Percentiles rank a stretch among this genome's conserved stretches.
Evolutionary conservation across 2,797 vertebrate species (phyloP).

Genomic region (Orientallactaga sibirica): DNA sequence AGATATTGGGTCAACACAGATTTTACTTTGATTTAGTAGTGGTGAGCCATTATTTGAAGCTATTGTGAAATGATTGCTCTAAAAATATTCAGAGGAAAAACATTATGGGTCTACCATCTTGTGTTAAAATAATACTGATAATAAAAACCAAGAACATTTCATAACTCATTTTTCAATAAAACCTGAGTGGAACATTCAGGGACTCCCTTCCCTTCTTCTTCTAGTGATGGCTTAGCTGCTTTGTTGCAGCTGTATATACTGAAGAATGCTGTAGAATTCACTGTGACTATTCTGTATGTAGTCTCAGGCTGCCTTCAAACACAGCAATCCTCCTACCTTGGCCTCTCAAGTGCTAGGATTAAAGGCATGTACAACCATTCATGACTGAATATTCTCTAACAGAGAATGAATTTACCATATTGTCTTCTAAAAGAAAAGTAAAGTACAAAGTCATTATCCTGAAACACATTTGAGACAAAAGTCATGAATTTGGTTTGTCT

Average conservation of each 20-base stretch:
- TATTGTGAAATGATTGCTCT: conserved; percentile 12
- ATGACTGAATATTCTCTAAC: neutral
- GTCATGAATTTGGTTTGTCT: neutral
- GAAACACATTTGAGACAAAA: neutral
- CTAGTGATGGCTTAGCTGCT: neutral
- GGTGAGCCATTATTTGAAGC: neutral
- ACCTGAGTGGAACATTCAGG: neutral
- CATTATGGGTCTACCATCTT: neutral
- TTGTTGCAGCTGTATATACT: neutral
- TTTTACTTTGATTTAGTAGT: neutral
- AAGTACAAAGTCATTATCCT: neutral
- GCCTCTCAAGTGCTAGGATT: no score
- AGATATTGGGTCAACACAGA: neutral
- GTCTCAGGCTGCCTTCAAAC: no score
- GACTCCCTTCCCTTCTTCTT: neutral
- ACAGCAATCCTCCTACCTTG: no score
- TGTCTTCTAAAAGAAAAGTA: neutral
- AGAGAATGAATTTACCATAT: neutral
- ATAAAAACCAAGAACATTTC: neutral
- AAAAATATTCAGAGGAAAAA: conserved; percentile 45
- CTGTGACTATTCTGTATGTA: neutral
- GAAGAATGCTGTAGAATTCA: neutral
- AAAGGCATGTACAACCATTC: no score
- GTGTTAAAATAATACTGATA: neutral
- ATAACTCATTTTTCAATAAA: conserved; percentile 9